Percentiles rank a stretch among this genome's conserved stretches.
Evolutionary conservation across 2,888 invertebrate genomes (phyloP).

Genomic region (Lepidochrysops patricia): DNA sequence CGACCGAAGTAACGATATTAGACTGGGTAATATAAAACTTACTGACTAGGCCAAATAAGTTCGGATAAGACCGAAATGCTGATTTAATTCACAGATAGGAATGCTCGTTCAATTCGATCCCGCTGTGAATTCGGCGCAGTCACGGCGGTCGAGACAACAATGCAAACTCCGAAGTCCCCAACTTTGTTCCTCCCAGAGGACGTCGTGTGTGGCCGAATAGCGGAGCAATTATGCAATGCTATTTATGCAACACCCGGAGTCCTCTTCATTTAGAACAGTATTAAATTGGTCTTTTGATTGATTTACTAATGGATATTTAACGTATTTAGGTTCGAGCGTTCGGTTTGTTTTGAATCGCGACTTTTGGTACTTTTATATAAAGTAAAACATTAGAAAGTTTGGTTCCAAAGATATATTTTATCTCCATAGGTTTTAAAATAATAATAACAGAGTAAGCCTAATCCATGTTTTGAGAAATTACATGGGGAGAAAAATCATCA

Average conservation of each 20-base stretch:
- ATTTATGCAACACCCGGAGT: constrained; percentile 52
- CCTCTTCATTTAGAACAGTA: constrained; percentile 30
- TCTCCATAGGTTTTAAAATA: too few species aligned
- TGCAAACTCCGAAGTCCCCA: constrained; percentile 59
- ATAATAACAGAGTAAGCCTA: too few species aligned
- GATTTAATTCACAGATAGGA: constrained; percentile 44
- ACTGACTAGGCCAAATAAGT: background rate
- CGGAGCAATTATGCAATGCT: constrained; percentile 47
- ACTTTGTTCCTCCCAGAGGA: constrained; percentile 51
- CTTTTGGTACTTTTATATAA: too few species aligned
- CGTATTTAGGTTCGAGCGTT: too few species aligned
- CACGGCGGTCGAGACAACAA: constrained; percentile 47
- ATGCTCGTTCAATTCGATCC: constrained; percentile 53
- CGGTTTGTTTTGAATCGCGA: too few species aligned
- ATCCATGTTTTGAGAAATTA: too few species aligned
- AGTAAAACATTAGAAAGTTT: too few species aligned
- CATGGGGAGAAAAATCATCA: too few species aligned
- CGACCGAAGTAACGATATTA: background rate
- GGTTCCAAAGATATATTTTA: background rate
- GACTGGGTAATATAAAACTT: background rate
- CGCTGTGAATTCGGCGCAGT: constrained; percentile 44
- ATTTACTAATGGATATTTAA: constrained; percentile 24
- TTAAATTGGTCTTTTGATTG: constrained; percentile 28
- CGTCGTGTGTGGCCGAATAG: constrained; percentile 45
- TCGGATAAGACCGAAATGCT: constrained; percentile 19